phyloP scores from a whole-genome alignment of 2,113 vertebrate genomes.

The Madoqua kirkii region DNA sequence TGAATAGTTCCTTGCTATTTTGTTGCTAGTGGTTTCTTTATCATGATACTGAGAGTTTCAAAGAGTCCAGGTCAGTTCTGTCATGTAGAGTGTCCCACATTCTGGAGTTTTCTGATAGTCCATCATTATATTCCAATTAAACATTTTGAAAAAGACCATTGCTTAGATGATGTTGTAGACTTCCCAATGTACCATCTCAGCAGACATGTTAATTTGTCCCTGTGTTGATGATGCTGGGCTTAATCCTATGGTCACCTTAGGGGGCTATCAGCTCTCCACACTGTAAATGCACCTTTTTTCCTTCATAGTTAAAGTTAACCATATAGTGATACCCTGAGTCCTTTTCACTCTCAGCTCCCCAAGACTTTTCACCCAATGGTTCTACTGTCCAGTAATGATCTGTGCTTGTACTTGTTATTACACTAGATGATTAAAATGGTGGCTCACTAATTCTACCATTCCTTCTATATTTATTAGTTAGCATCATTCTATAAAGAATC shows the following conservation, averaged over 20 bases:
- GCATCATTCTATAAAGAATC: background rate
- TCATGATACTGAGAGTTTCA: background rate
- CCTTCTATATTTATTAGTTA: background rate
- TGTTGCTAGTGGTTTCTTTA: background rate
- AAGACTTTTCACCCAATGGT: background rate
- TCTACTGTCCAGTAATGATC: background rate
- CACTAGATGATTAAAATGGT: background rate
- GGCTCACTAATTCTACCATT: background rate
- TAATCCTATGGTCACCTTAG: background rate
- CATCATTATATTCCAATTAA: background rate
- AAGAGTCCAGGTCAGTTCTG: background rate
- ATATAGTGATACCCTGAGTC: background rate
- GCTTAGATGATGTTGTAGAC: background rate
- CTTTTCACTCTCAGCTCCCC: background rate
- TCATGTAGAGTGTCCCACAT: background rate
- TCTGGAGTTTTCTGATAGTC: background rate
- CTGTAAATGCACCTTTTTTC: background rate
- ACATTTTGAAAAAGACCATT: background rate
- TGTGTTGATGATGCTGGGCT: background rate
- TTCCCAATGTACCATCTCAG: background rate
- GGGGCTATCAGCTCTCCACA: background rate
- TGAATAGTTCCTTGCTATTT: background rate
- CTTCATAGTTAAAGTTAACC: background rate
- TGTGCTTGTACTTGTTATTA: background rate
- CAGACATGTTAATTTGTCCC: background rate